Conservation (phyloP, 2,113 vertebrate genomes). For the Argyrosomus japonicus region DNA sequence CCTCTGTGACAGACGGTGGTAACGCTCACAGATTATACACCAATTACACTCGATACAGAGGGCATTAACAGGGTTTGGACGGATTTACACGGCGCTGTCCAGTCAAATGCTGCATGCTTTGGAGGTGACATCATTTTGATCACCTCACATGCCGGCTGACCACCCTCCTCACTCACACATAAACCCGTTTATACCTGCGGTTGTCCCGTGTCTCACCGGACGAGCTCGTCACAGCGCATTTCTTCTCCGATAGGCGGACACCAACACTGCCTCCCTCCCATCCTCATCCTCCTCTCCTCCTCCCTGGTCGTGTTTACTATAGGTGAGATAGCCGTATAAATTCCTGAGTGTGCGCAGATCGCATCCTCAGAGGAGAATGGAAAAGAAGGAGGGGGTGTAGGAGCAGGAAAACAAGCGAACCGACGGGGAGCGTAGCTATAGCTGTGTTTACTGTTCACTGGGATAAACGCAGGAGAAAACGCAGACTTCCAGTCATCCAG, state of each 20-base stretch:
- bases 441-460: slow-evolving; percentile 42
- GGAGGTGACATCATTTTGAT: slow-evolving; percentile 83
- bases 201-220: slow-evolving; percentile 48
- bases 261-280: slow-evolving; percentile 25
- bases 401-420: slow-evolving; percentile 36
- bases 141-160: slow-evolving; percentile 71
- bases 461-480: slow-evolving; percentile 32
- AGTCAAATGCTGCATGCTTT: slow-evolving; percentile 77
- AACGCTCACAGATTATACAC: slow-evolving; percentile 72
- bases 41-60: slow-evolving; percentile 68
- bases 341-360: slow-evolving; percentile 70
- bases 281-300: neutral
- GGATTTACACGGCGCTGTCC: slow-evolving; percentile 78
- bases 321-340: slow-evolving; percentile 77
- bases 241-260: slow-evolving; percentile 70
- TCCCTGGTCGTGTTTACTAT: slow-evolving; percentile 72
- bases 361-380: slow-evolving; percentile 61
- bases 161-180: slow-evolving; percentile 28
- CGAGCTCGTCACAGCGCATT: slow-evolving; percentile 52
- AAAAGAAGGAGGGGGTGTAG: slow-evolving; percentile 39
- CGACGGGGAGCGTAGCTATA: slow-evolving; percentile 8
- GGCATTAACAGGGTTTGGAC: slow-evolving; percentile 77
- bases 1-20: slow-evolving; percentile 61
- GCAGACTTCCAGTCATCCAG: neutral
- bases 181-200: slow-evolving; percentile 65